A percentile compares a stretch with the other conserved stretches of the same genome.
Conservation (phyloP, 2,888 invertebrate genomes). For the Mesoligia furuncula region DNA sequence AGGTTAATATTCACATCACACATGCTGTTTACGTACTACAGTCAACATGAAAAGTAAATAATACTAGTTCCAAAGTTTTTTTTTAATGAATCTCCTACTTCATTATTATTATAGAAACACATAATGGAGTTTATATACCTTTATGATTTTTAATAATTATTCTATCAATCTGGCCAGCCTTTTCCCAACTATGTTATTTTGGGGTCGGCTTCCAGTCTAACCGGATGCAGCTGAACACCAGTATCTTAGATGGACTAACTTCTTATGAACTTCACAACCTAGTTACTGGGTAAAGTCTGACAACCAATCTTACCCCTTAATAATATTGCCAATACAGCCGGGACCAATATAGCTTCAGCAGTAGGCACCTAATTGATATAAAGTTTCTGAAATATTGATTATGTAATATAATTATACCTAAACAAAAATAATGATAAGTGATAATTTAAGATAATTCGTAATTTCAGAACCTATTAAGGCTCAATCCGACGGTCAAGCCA, state of each 20-base stretch:
- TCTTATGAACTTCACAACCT: not conserved
- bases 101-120: not conserved
- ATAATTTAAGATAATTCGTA: not conserved
- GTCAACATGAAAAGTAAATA: slow-evolving; percentile 12
- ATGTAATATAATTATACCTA: too few species aligned
- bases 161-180: not conserved
- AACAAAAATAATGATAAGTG: not conserved
- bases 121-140: too few species aligned
- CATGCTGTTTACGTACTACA: slow-evolving; percentile 6
- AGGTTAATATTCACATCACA: slow-evolving; percentile 33
- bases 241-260: not conserved
- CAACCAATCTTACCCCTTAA: not conserved
- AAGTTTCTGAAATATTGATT: too few species aligned
- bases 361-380: too few species aligned
- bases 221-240: not conserved
- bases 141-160: not conserved
- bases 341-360: too few species aligned
- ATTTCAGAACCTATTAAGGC: slow-evolving; percentile 94
- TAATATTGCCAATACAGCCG: too few species aligned
- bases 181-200: not conserved
- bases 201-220: not conserved
- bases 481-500: slow-evolving; percentile 96
- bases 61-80: not conserved
- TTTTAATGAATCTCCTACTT: slow-evolving; percentile 2
- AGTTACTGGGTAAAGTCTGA: not conserved